Conservation (phyloP, 2,797 vertebrate species). For the Chaetodon trifasciatus region DNA sequence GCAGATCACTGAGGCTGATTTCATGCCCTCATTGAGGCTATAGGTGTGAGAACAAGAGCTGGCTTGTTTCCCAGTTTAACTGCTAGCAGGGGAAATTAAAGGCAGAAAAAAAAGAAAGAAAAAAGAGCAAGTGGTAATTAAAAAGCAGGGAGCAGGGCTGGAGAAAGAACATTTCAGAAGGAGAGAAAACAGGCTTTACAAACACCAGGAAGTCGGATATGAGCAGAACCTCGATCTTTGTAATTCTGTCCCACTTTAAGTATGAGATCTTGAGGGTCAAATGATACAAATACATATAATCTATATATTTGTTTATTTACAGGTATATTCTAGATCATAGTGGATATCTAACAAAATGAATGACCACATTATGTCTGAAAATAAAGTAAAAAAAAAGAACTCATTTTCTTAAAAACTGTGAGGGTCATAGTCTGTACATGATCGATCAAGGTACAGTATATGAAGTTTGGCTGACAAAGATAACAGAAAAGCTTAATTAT, state of each 20-base stretch:
- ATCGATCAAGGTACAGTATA: slow-evolving; percentile 72
- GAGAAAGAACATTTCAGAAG: slow-evolving; percentile 58
- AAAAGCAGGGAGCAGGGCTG: slow-evolving; percentile 66
- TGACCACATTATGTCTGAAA: slow-evolving; percentile 76
- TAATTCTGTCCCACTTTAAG: slow-evolving; percentile 72
- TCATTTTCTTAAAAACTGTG: slow-evolving; percentile 60
- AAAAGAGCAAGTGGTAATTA: slow-evolving; percentile 61
- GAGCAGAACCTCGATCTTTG: slow-evolving; percentile 67
- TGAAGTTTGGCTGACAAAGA: slow-evolving; percentile 61
- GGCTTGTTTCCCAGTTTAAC: slow-evolving; percentile 67
- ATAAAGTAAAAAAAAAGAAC: slow-evolving; percentile 56
- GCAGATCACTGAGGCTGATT: slow-evolving; percentile 57
- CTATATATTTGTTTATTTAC: slow-evolving; percentile 91
- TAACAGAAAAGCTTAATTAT: slow-evolving; percentile 51
- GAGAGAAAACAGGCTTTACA: slow-evolving; percentile 71
- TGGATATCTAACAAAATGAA: slow-evolving; percentile 84
- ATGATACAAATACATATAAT: slow-evolving; percentile 90
- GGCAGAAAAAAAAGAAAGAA: slow-evolving; percentile 50
- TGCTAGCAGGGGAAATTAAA: slow-evolving; percentile 72
- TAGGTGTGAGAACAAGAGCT: slow-evolving; percentile 62
- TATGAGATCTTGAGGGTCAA: slow-evolving; percentile 82
- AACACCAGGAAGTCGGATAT: slow-evolving; percentile 65
- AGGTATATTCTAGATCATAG: slow-evolving; percentile 86
- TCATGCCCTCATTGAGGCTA: slow-evolving; percentile 60
- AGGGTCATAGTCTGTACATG: slow-evolving; percentile 70